These are phyloP conservation scores for Callorhinus ursinus DNA, from an alignment of 2,113 vertebrate genomes.

Conservation along the genomic window DNA sequence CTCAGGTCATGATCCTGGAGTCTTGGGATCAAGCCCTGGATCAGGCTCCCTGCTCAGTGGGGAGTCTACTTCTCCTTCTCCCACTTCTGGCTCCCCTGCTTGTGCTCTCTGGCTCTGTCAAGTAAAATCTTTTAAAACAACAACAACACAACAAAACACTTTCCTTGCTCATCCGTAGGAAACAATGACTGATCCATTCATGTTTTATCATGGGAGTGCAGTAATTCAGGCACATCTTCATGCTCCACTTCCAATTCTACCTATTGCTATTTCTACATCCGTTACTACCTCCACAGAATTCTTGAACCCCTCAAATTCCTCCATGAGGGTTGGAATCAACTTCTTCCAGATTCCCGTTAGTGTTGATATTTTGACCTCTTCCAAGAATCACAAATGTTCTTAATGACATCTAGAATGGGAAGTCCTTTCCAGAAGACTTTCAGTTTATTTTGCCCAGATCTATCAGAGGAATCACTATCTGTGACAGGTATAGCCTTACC, in stretches of 20 bases:
- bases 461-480: not conserved
- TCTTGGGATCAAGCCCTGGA: too few species aligned
- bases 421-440: not conserved
- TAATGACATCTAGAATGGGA: not conserved
- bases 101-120: too few species aligned
- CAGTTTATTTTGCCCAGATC: not conserved
- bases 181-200: not conserved
- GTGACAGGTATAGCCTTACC: not conserved
- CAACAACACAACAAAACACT: not conserved
- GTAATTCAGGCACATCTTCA: not conserved
- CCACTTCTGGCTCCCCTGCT: too few species aligned
- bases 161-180: not conserved
- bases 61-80: too few species aligned
- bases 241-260: not conserved
- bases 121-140: too few species aligned
- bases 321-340: not conserved
- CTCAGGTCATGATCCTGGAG: too few species aligned
- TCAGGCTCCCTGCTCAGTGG: too few species aligned
- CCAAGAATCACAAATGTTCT: not conserved
- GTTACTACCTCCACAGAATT: not conserved
- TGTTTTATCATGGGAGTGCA: not conserved
- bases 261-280: not conserved
- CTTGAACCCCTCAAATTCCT: not conserved
- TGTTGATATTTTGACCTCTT: not conserved
- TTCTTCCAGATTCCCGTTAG: not conserved